phyloP scores from a whole-genome alignment of 2,888 invertebrate species.

The Diploptera punctata region DNA sequence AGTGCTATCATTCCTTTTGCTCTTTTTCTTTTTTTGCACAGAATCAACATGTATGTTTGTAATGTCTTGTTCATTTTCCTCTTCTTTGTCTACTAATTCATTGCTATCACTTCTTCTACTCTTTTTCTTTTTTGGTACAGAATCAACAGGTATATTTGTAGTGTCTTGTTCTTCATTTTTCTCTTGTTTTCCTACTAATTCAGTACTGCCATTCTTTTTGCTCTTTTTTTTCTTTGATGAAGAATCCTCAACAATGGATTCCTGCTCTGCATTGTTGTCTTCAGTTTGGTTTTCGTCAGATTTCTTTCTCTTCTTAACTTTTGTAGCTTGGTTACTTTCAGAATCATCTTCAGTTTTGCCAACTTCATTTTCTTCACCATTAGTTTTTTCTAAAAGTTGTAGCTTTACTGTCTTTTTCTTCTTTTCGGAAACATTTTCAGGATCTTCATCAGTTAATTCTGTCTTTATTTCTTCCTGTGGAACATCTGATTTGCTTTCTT shows the following conservation, averaged over 20 bases:
- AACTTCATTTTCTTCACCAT: conserved; percentile 5
- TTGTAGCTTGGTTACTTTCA: conserved; percentile 19
- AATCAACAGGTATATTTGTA: background rate
- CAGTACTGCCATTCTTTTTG: background rate
- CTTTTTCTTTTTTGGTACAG: background rate
- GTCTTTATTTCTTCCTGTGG: conserved; percentile 33
- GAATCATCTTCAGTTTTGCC: background rate
- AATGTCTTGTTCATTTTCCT: background rate
- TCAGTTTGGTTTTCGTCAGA: conserved; percentile 31
- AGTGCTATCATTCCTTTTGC: background rate
- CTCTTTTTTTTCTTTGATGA: background rate
- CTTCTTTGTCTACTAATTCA: background rate
- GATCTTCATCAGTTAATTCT: background rate
- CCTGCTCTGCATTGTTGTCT: background rate
- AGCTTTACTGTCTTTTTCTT: conserved; percentile 28
- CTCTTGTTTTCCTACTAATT: background rate
- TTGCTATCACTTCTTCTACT: background rate
- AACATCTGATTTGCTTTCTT: conserved; percentile 40
- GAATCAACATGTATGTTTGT: background rate
- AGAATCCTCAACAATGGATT: no score
- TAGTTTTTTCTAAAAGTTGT: conserved; percentile 7
- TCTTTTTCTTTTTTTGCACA: background rate
- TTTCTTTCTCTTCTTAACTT: conserved; percentile 30
- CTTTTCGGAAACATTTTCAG: background rate
- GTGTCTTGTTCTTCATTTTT: background rate